phyloP scores from a whole-genome alignment of 2,113 vertebrate genomes.

The Austrofundulus limnaeus region DNA sequence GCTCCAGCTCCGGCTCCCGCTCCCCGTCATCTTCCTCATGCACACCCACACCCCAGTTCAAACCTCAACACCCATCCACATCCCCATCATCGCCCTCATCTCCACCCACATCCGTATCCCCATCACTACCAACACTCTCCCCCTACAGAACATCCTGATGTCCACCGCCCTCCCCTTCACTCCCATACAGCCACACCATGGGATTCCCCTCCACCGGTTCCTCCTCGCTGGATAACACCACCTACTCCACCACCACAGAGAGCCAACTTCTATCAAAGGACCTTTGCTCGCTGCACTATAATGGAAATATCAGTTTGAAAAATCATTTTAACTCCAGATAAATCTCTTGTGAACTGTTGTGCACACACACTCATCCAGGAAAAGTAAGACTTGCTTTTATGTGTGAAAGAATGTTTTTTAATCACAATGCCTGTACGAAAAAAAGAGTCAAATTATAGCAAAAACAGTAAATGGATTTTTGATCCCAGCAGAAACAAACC shows the following conservation, averaged over 20 bases:
- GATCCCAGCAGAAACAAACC: conserved; percentile 38
- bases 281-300: conserved; percentile 75
- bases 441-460: conserved; percentile 24
- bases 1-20: conserved; percentile 73
- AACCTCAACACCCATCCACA: conserved; percentile 14
- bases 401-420: conserved; percentile 36
- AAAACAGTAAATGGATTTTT: conserved; percentile 25
- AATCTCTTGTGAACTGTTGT: conserved; percentile 16
- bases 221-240: conserved; percentile 69
- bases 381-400: conserved; percentile 24
- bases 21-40: conserved; percentile 53
- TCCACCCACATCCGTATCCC: conserved; percentile 35
- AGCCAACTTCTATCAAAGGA: conserved; percentile 73
- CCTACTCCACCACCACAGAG: conserved; percentile 69
- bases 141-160: conserved; percentile 38
- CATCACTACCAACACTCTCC: conserved; percentile 33
- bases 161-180: conserved; percentile 45
- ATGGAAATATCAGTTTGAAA: conserved; percentile 78
- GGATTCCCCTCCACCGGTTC: conserved; percentile 67
- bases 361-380: neutral
- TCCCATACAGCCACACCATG: conserved; percentile 46
- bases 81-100: conserved; percentile 6
- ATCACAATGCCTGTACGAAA: conserved; percentile 41
- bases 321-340: conserved; percentile 1
- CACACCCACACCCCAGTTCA: conserved; percentile 37